Percentiles rank a stretch among this genome's conserved stretches.
These are phyloP conservation scores for Burhinus oedicnemus DNA, from an alignment of 2,113 vertebrate genomes.

Conservation along the genomic window DNA sequence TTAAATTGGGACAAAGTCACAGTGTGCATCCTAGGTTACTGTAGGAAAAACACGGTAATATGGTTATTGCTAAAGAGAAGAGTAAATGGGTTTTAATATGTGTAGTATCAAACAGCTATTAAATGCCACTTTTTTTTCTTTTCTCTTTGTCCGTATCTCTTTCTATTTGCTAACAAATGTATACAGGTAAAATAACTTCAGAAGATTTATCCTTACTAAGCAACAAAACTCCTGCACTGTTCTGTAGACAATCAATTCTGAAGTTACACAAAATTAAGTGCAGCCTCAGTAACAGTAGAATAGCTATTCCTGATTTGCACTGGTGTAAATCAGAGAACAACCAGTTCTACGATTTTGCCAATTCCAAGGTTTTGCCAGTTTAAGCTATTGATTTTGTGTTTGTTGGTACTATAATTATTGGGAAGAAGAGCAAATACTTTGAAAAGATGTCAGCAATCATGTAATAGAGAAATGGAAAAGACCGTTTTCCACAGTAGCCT, in stretches of 20 bases:
- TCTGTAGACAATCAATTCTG: neutral
- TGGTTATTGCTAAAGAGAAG: neutral
- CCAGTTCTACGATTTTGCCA: neutral
- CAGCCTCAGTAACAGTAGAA: neutral
- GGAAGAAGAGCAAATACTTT: neutral
- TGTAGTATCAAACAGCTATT: neutral
- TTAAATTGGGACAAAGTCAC: neutral
- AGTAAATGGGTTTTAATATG: neutral
- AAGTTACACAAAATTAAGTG: neutral
- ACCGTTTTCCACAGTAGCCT: neutral
- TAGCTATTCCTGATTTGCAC: neutral
- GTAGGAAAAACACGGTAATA: neutral
- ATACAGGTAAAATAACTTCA: neutral
- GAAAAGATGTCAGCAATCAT: neutral
- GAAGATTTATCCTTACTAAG: conserved; percentile 5
- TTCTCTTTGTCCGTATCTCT: neutral
- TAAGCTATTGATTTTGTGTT: neutral
- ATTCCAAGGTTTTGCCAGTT: neutral
- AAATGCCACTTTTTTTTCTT: neutral
- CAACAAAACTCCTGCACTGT: neutral
- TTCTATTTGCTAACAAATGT: neutral
- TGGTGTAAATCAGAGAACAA: neutral
- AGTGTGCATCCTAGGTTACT: neutral
- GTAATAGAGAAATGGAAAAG: neutral
- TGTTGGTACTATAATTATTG: neutral